Base-by-base conservation (phyloP, 2,888 invertebrate species). In the Lepidocyrtoides sp. region DNA sequence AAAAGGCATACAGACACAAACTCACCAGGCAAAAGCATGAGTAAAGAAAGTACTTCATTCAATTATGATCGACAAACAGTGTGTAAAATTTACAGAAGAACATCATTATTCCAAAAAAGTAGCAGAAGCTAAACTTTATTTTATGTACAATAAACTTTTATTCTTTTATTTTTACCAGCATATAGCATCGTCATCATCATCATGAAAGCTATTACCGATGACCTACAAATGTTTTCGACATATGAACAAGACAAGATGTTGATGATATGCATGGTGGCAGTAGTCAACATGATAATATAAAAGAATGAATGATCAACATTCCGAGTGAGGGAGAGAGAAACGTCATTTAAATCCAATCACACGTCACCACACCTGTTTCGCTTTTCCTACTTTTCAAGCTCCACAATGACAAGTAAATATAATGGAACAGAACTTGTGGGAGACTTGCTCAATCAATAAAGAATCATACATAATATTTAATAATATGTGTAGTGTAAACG, bases 341-440 rank as follows among this genome's bases (percentile, higher is more conserved):
- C 72, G 54, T 88, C 81, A 81, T 88, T 82, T 72, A 69, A 88
- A 69, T 88, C 81, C 72, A 82, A 88, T 88, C 88, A 82, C 72
- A 51, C 41, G 57, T 88, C 88, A 82, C 88, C 88, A 88, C 88
- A 88, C 88, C 88, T 88, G 88, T 88, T 88, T 82, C 82, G 26
- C 41, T 29, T 72, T 26, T 87, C 60, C 57, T 63, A 23, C 48
- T 26, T 23, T 48, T 63, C 86, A 60, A 63, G 23, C 66, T 14
- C 63, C 44, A 57, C 81, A 81, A 60, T 81, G 81, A 81, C 60
- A 81, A 81, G 81, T 29, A 60, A 26, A 60, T 7, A 36, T 48
- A 26, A 48, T 75, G 75, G 26, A 48, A 75, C 14, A 57, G 0
- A 54, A 48, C 48, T 44, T 75, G 72, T 48, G 26, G 29, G 72